Percentiles rank a stretch among this genome's conserved stretches.
phyloP scores from a whole-genome alignment of 2,888 invertebrate genomes.

The Folsomia candida region DNA sequence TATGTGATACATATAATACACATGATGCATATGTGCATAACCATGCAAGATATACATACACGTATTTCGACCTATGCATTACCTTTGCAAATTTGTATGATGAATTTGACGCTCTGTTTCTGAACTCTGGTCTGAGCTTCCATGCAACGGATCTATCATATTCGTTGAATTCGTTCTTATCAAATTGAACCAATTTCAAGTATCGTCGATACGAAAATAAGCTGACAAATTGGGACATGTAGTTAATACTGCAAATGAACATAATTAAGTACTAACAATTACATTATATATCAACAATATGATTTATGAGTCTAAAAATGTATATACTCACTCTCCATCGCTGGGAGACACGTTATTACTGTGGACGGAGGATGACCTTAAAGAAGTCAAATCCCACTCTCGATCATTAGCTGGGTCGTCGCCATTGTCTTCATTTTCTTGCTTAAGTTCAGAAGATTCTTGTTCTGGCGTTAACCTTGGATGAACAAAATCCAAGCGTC shows the following conservation, averaged over 20 bases:
- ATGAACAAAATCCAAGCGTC: background rate
- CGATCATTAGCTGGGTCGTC: too few species aligned
- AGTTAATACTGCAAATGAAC: background rate
- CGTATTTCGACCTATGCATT: too few species aligned
- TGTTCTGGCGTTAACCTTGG: background rate
- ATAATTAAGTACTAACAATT: too few species aligned
- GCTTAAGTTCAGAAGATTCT: background rate
- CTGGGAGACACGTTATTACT: background rate
- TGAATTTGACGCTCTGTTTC: background rate
- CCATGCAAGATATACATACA: too few species aligned
- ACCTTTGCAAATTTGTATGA: background rate
- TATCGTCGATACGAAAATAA: background rate
- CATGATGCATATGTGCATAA: too few species aligned
- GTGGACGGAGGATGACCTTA: background rate
- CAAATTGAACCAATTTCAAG: background rate
- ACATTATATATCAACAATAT: background rate
- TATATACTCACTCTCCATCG: background rate
- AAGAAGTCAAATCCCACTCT: background rate
- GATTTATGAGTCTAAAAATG: too few species aligned
- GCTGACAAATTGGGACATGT: background rate
- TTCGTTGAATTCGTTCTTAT: constrained; percentile 1
- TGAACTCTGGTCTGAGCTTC: background rate
- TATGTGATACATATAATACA: too few species aligned
- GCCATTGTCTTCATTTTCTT: background rate
- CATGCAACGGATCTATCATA: background rate